phyloP scores from a whole-genome alignment of 2,113 vertebrate species.

The Glaucidium brasilianum region DNA sequence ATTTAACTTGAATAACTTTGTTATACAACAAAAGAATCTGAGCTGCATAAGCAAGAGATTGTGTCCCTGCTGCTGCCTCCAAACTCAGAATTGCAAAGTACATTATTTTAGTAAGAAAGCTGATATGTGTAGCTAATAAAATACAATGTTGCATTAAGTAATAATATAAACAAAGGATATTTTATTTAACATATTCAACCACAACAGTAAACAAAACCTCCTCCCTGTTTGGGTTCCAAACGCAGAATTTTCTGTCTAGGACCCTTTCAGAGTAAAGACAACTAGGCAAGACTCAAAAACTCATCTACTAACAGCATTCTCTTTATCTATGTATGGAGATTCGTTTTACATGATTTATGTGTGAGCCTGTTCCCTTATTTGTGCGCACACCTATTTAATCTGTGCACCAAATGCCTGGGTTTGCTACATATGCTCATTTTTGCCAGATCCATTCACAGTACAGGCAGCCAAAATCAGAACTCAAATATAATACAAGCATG shows the following conservation, averaged over 20 bases:
- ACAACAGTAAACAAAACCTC: neutral
- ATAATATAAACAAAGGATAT: neutral
- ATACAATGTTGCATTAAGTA: neutral
- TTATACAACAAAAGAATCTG: neutral
- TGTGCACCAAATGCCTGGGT: neutral
- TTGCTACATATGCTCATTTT: neutral
- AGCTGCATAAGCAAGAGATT: neutral
- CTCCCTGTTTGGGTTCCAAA: neutral
- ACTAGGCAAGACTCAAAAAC: neutral
- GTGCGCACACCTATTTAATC: neutral
- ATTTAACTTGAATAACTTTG: neutral
- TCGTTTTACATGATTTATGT: neutral
- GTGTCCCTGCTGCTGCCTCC: neutral
- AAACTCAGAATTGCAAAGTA: neutral
- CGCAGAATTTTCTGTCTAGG: neutral
- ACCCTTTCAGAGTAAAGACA: neutral
- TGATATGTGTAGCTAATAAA: neutral
- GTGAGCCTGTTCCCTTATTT: neutral
- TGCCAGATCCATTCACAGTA: neutral
- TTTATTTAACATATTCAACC: neutral
- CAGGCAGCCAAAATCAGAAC: neutral
- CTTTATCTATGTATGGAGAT: neutral
- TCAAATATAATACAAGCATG: fast-evolving
- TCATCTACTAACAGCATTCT: neutral
- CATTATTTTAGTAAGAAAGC: neutral